phyloP scores from a whole-genome alignment of 2,888 invertebrate genomes.

The Melinaea menophilus region DNA sequence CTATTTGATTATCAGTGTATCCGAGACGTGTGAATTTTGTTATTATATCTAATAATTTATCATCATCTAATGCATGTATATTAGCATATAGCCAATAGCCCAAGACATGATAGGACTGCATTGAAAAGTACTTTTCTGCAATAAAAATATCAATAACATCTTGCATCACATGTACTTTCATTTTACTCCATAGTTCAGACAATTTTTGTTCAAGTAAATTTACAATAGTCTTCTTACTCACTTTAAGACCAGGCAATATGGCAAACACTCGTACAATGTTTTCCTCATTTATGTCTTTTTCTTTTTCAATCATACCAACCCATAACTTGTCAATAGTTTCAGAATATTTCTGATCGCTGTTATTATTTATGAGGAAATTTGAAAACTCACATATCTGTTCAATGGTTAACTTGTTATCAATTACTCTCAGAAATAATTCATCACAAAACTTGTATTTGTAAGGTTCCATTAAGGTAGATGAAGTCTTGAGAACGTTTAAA shows the following conservation, averaged over 20 bases:
- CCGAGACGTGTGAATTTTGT: conserved; percentile 74
- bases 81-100: conserved; percentile 79
- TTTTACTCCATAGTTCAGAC: conserved; percentile 74
- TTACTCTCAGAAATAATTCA: conserved; percentile 79
- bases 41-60: conserved; percentile 73
- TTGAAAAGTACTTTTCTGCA: conserved; percentile 57
- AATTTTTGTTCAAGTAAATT: conserved; percentile 79
- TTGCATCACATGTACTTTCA: conserved; percentile 66
- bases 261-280: conserved; percentile 78
- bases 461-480: conserved; percentile 61
- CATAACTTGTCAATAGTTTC: conserved; percentile 81
- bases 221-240: conserved; percentile 78
- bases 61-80: conserved; percentile 79
- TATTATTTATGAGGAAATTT: conserved; percentile 72
- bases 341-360: conserved; percentile 62
- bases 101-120: conserved; percentile 60
- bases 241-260: conserved; percentile 76
- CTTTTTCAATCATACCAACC: conserved; percentile 79
- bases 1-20: conserved; percentile 76
- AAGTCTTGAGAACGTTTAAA: conserved; percentile 61
- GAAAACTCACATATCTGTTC: conserved; percentile 79
- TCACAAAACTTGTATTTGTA: conserved; percentile 77
- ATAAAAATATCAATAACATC: conserved; percentile 68
- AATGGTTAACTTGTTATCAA: conserved; percentile 78
- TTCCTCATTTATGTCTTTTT: conserved; percentile 74